Evolutionary conservation across 2,888 invertebrate genomes (phyloP).

Genomic region (Rotaria magnacalcarata): DNA sequence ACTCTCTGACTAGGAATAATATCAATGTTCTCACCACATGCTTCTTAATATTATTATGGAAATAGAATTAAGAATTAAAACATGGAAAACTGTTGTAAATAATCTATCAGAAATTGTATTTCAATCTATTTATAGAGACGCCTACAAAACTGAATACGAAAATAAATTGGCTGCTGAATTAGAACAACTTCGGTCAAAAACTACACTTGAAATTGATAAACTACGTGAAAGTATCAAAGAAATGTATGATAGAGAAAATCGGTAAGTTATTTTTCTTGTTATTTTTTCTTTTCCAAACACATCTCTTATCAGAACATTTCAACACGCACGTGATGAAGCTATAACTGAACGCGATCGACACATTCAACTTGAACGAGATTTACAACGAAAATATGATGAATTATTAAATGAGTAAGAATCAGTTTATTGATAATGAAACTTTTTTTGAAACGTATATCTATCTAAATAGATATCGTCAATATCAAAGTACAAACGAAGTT

Average conservation of each 20-base stretch:
- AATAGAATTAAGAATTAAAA: too few species aligned
- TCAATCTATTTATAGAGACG: constrained; percentile 52
- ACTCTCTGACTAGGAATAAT: too few species aligned
- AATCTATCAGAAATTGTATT: neutral
- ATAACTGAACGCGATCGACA: constrained; percentile 55
- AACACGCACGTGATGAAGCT: constrained; percentile 38
- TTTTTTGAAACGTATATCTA: constrained; percentile 10
- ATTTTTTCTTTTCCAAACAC: neutral
- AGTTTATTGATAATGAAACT: neutral
- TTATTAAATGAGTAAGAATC: constrained; percentile 54
- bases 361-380: constrained; percentile 53
- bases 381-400: constrained; percentile 54
- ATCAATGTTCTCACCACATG: too few species aligned
- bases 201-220: constrained; percentile 57
- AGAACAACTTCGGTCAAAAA: constrained; percentile 54
- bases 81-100: too few species aligned
- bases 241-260: constrained; percentile 59
- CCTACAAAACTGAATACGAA: constrained; percentile 58
- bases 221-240: constrained; percentile 55
- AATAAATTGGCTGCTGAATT: constrained; percentile 55
- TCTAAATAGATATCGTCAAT: constrained; percentile 52
- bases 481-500: constrained; percentile 52
- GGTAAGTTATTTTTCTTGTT: constrained; percentile 48
- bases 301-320: neutral
- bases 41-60: too few species aligned